These are phyloP conservation scores for Mormyrops attenuatus DNA, from an alignment of 2,797 vertebrate species.

Conservation along the genomic window DNA sequence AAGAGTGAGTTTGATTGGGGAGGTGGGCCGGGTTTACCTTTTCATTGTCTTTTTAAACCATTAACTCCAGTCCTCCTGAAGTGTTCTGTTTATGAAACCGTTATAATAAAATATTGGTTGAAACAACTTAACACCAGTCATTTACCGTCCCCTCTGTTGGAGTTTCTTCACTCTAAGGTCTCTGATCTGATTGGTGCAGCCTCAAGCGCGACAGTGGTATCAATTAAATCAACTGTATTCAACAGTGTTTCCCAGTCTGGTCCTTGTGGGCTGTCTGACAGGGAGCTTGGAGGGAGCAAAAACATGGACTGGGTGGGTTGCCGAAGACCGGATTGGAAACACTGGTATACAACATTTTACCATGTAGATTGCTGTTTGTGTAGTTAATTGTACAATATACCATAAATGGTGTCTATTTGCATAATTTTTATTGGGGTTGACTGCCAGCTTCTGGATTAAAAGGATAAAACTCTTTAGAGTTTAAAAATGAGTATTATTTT, in stretches of 20 bases:
- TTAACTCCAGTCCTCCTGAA: not conserved
- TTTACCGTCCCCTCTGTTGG: not conserved
- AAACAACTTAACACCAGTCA: not conserved
- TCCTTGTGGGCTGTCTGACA: not conserved
- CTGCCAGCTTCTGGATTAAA: not conserved
- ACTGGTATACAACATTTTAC: not conserved
- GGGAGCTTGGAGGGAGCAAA: not conserved
- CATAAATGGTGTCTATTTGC: not conserved
- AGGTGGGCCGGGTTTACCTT: not conserved
- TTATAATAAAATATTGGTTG: constrained; percentile 7
- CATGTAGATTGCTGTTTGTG: not conserved
- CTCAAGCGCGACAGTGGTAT: not conserved
- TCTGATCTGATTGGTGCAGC: not conserved
- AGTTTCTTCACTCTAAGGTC: not conserved
- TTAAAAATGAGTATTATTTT: not conserved
- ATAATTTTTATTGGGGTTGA: not conserved
- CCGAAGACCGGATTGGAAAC: not conserved
- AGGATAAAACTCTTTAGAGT: not conserved
- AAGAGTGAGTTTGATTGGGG: not conserved
- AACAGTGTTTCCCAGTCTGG: not conserved
- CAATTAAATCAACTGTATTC: not conserved
- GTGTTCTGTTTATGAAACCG: not conserved
- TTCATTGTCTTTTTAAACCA: not conserved
- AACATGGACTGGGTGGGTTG: not conserved
- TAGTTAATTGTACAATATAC: not conserved